A percentile compares a stretch with the other conserved stretches of the same genome.
Evolutionary conservation across 2,113 vertebrate species (phyloP).

Genomic region (Copsychus sechellarum): DNA sequence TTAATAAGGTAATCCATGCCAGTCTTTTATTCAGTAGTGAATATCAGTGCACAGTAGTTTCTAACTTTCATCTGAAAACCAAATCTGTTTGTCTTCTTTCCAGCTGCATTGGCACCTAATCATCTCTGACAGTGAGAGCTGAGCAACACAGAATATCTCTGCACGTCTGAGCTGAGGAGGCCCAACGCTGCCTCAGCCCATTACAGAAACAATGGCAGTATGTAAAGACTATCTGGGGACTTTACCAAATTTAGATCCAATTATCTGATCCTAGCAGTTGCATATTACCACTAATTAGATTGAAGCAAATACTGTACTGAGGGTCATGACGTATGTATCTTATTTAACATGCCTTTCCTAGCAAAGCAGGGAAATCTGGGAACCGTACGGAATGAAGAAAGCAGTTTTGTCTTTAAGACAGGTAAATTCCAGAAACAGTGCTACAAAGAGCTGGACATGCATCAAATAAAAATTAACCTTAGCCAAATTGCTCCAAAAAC

Average conservation of each 20-base stretch:
- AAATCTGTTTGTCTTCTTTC: conserved; percentile 2
- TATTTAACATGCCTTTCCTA: background rate
- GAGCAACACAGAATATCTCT: background rate
- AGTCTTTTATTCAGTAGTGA: background rate
- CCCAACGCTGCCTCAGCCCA: background rate
- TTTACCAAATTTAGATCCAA: background rate
- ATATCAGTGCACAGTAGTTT: background rate
- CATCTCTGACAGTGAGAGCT: background rate
- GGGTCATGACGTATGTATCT: background rate
- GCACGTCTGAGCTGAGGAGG: background rate
- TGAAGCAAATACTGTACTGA: background rate
- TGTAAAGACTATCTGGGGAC: background rate
- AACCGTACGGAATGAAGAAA: background rate
- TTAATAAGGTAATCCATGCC: background rate
- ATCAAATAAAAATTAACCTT: background rate
- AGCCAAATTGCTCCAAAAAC: background rate
- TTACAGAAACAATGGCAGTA: background rate
- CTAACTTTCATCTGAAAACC: conserved; percentile 5
- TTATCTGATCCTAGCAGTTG: background rate
- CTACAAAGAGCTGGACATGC: background rate
- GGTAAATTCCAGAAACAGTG: background rate
- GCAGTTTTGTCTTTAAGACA: background rate
- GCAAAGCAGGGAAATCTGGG: background rate
- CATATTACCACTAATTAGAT: background rate
- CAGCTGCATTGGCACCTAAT: background rate